Conservation (phyloP, 2,888 invertebrate species). For the Standfussiana lucernea region DNA sequence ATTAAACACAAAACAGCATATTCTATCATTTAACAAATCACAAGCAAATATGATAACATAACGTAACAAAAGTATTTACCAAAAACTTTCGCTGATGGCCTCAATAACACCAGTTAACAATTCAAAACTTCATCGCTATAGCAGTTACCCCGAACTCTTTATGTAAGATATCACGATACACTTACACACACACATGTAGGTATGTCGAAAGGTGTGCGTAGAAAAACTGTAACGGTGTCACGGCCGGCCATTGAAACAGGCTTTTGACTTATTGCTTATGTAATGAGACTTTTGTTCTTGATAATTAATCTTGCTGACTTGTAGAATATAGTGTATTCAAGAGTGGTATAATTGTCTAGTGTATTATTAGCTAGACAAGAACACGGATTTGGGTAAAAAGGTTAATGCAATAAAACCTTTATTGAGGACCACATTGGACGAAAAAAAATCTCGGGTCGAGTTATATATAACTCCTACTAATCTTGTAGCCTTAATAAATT, state of each 20-base stretch:
- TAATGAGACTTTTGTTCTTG: slow-evolving; percentile 44
- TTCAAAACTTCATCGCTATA: slow-evolving; percentile 28
- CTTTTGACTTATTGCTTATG: slow-evolving; percentile 43
- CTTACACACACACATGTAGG: slow-evolving; percentile 19
- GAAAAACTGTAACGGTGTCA: slow-evolving; percentile 70
- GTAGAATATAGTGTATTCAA: slow-evolving; percentile 15
- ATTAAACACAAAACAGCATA: background rate
- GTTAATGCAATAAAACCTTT: background rate
- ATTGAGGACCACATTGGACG: no score
- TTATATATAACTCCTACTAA: background rate
- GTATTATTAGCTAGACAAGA: background rate
- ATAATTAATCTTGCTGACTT: slow-evolving; percentile 40
- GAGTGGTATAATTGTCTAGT: background rate
- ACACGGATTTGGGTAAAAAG: background rate
- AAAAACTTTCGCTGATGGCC: slow-evolving; percentile 32
- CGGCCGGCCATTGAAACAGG: slow-evolving; percentile 64
- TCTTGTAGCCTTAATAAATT: no score
- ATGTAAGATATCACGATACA: slow-evolving; percentile 55
- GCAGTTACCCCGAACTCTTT: slow-evolving; percentile 39
- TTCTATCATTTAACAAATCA: no score
- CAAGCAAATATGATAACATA: slow-evolving; percentile 8
- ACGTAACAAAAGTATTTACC: slow-evolving; percentile 13
- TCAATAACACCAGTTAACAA: slow-evolving; percentile 44
- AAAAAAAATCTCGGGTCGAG: background rate
- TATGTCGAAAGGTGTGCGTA: slow-evolving; percentile 53